A percentile compares a stretch with the other conserved stretches of the same genome.
These are phyloP conservation scores for Aleadryas rufinucha DNA, from an alignment of 2,113 vertebrate species.

Conservation along the genomic window DNA sequence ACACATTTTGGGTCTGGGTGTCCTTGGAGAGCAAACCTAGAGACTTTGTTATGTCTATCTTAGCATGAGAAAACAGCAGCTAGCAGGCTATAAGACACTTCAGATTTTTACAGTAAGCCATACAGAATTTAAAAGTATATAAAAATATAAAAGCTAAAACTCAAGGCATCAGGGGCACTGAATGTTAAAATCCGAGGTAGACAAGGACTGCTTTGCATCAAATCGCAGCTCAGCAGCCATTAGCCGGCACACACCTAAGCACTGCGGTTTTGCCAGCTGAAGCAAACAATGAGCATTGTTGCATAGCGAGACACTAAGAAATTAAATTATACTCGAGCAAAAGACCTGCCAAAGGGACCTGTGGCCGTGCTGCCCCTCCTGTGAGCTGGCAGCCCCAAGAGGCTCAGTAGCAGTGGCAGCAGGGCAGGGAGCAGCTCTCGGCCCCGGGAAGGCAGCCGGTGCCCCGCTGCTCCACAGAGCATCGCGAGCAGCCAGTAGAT, in stretches of 20 bases:
- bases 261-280: accelerated
- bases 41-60: too few relatives aligned
- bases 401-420: neutral
- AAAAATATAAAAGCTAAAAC: too few relatives aligned
- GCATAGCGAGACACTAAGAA: neutral
- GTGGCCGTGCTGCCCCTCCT: neutral
- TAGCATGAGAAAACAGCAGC: too few relatives aligned
- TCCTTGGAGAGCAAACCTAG: too few relatives aligned
- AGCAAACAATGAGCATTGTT: neutral
- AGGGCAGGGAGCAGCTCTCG: neutral
- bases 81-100: too few relatives aligned
- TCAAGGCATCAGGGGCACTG: too few relatives aligned
- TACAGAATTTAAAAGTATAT: too few relatives aligned
- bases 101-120: too few relatives aligned
- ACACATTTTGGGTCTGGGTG: too few relatives aligned
- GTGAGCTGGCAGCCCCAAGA: neutral
- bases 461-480: neutral
- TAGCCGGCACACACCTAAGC: neutral
- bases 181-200: neutral
- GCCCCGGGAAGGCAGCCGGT: accelerated
- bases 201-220: neutral
- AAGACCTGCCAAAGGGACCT: neutral
- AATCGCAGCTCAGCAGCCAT: neutral
- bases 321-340: neutral
- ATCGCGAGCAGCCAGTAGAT: constrained; percentile 24